Conservation (phyloP, 2,888 invertebrate genomes). For the Micropterix aruncella region DNA sequence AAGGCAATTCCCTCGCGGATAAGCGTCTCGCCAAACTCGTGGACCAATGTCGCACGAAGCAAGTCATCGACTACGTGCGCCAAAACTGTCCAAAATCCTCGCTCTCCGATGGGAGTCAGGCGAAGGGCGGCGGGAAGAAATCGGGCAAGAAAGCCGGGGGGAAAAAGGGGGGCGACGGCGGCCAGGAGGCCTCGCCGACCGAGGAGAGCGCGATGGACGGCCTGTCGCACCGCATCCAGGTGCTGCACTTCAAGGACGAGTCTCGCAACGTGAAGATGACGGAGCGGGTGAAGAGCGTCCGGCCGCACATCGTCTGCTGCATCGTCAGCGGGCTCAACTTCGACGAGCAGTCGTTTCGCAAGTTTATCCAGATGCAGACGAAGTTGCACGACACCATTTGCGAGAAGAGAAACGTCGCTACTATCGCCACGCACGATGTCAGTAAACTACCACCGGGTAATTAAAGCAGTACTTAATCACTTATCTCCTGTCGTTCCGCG, state of each 20-base stretch:
- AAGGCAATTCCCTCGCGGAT: constrained; percentile 60
- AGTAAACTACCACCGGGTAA: constrained; percentile 43
- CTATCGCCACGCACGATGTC: constrained; percentile 75
- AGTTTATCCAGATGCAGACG: constrained; percentile 68
- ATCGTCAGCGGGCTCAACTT: constrained; percentile 50
- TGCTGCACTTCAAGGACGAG: constrained; percentile 35
- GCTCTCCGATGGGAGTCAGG: constrained; percentile 18
- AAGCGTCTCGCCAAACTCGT: constrained; percentile 60
- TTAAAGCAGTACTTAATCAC: constrained; percentile 8
- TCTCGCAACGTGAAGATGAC: constrained; percentile 34
- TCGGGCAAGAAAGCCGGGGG: constrained; percentile 20
- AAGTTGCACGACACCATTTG: constrained; percentile 63
- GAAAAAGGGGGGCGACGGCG: constrained; percentile 25
- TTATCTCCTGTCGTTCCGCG: constrained; percentile 1
- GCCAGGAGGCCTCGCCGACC: constrained; percentile 11
- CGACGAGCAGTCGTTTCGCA: constrained; percentile 48
- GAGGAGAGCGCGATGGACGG: constrained; percentile 12
- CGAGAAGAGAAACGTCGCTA: constrained; percentile 61
- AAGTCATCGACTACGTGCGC: constrained; percentile 63
- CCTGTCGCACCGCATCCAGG: constrained; percentile 13
- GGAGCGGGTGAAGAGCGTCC: constrained; percentile 42
- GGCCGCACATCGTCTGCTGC: constrained; percentile 62
- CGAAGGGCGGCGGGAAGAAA: constrained; percentile 20
- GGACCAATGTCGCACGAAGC: constrained; percentile 59
- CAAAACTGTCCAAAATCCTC: constrained; percentile 40